Evolutionary conservation across 2,113 vertebrate species (phyloP).

Genomic region (Poecile atricapillus): DNA sequence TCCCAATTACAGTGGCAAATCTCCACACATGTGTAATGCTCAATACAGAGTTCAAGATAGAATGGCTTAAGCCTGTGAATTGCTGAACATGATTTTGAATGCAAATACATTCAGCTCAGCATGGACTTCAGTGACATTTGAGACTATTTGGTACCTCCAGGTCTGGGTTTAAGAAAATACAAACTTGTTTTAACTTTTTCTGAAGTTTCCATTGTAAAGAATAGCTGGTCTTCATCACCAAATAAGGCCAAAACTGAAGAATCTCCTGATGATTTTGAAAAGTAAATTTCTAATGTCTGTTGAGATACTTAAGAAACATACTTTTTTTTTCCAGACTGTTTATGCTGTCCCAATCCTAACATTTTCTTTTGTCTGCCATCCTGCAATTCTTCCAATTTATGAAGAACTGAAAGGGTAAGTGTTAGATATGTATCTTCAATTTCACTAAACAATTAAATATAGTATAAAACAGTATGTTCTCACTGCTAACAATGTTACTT

Average conservation of each 20-base stretch:
- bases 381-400: conserved; percentile 95
- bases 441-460: not conserved
- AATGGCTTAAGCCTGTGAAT: not conserved
- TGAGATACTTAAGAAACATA: not conserved
- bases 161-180: not conserved
- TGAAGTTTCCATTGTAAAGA: not conserved
- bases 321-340: conserved; percentile 84
- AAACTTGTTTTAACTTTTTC: not conserved
- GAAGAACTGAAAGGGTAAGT: conserved; percentile 94
- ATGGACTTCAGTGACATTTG: not conserved
- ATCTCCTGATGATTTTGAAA: not conserved
- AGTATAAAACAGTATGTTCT: not conserved
- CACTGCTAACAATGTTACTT: not conserved
- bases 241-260: not conserved
- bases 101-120: not conserved
- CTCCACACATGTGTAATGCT: accelerated
- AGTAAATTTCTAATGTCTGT: not conserved
- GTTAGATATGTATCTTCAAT: not conserved
- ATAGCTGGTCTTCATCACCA: not conserved
- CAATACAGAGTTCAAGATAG: not conserved
- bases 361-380: conserved; percentile 97
- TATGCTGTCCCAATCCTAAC: conserved; percentile 95
- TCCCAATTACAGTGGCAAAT: not conserved
- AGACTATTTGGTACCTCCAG: not conserved
- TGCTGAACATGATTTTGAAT: not conserved